Conservation (phyloP, 2,888 invertebrate genomes). For the Pseudococcus jackbeardsleyi region DNA sequence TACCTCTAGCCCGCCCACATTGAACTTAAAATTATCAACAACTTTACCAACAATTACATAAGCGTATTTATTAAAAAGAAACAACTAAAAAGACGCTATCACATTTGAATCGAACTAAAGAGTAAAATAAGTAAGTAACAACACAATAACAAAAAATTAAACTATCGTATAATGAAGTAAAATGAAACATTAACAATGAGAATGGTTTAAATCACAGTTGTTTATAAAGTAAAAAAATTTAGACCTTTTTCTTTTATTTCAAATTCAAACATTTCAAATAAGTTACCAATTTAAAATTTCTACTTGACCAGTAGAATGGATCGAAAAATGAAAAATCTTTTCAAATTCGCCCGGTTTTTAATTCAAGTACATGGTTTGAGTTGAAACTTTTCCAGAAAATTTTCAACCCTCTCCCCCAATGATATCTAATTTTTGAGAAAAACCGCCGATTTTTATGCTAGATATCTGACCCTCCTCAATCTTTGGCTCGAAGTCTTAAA, state of each 20-base stretch:
- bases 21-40: neutral
- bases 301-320: too few relatives aligned
- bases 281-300: too few relatives aligned
- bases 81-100: conserved; percentile 55
- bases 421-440: too few relatives aligned
- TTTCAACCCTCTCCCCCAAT: too few relatives aligned
- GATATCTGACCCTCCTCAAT: too few relatives aligned
- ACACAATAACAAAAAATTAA: conserved; percentile 36
- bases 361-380: too few relatives aligned
- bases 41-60: conserved; percentile 43
- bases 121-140: conserved; percentile 35
- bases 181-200: conserved; percentile 50
- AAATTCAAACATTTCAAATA: neutral
- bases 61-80: conserved; percentile 55
- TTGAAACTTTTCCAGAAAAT: too few relatives aligned
- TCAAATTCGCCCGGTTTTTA: too few relatives aligned
- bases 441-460: too few relatives aligned
- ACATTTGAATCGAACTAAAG: conserved; percentile 47
- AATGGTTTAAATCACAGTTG: conserved; percentile 53
- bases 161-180: conserved; percentile 39
- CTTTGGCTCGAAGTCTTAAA: too few relatives aligned
- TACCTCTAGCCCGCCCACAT: neutral
- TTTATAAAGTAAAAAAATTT: conserved; percentile 22
- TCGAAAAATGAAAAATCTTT: too few relatives aligned
- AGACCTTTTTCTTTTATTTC: neutral